phyloP scores from a whole-genome alignment of 2,113 vertebrate species.

The Sceloporus undulatus region DNA sequence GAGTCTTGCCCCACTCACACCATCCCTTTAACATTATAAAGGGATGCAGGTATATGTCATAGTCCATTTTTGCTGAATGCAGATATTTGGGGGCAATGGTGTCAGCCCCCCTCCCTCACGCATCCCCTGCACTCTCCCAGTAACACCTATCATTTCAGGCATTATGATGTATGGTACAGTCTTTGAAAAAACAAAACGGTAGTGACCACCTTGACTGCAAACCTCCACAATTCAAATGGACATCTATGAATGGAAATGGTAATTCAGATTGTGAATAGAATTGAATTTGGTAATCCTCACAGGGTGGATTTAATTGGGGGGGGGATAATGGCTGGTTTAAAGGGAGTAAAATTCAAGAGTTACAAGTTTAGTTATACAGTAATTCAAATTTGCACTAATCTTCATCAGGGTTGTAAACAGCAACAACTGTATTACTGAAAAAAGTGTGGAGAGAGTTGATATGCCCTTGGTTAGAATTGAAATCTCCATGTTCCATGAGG shows the following conservation, averaged over 20 bases:
- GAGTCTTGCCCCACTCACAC: too few species aligned
- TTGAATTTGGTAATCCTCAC: background rate
- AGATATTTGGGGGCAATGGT: too few species aligned
- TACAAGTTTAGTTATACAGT: background rate
- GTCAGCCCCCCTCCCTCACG: too few species aligned
- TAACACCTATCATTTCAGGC: background rate
- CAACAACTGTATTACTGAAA: background rate
- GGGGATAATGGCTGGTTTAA: too few species aligned
- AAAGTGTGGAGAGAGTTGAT: background rate
- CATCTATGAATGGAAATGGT: background rate
- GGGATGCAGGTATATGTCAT: too few species aligned
- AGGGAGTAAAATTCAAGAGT: too few species aligned
- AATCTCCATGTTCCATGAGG: background rate
- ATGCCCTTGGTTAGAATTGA: background rate
- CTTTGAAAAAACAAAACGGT: background rate
- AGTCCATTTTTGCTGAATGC: too few species aligned
- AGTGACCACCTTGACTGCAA: background rate
- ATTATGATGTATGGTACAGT: background rate
- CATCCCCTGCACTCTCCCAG: too few species aligned
- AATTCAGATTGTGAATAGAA: background rate
- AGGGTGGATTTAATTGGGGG: too few species aligned
- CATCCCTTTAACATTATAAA: too few species aligned
- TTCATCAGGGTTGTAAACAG: background rate
- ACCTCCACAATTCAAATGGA: background rate
- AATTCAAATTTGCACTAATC: background rate